These are phyloP conservation scores for Gonioctena quinquepunctata DNA, from an alignment of 1,140 invertebrate species.

Conservation along the genomic window DNA sequence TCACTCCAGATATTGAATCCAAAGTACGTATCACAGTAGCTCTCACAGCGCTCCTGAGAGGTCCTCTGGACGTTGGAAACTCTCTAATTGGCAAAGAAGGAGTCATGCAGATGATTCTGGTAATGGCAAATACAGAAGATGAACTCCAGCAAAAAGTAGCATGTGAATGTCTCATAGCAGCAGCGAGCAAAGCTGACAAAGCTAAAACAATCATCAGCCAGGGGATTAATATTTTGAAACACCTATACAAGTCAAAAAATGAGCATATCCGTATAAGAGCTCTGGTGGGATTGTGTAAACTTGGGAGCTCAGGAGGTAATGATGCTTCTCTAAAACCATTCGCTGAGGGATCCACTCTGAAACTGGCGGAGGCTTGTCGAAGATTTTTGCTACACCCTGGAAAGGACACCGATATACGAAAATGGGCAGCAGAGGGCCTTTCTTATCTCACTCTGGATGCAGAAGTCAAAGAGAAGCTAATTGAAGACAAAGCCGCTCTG, in stretches of 20 bases:
- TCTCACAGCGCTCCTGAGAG: constrained; percentile 87
- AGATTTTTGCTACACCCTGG: constrained; percentile 85
- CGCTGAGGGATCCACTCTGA: constrained; percentile 69
- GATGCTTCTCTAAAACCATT: constrained; percentile 93
- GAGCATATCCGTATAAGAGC: constrained; percentile 89
- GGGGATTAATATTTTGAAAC: constrained; percentile 93
- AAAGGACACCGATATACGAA: constrained; percentile 87
- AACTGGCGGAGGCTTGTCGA: constrained; percentile 83
- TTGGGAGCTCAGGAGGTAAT: constrained; percentile 93
- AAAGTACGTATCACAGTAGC: constrained; percentile 86
- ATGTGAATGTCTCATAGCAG: constrained; percentile 94
- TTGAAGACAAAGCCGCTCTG: constrained; percentile 83
- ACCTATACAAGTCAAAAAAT: constrained; percentile 88
- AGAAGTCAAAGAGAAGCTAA: constrained; percentile 96
- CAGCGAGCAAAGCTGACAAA: constrained; percentile 97
- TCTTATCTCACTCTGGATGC: constrained; percentile 97
- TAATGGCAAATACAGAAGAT: constrained; percentile 89
- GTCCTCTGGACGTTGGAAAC: constrained; percentile 94
- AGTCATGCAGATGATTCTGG: constrained; percentile 94
- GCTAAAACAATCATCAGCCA: constrained; percentile 87
- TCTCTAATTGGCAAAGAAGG: constrained; percentile 88
- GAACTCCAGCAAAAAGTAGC: constrained; percentile 88
- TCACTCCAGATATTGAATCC: constrained; percentile 85
- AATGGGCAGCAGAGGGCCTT: constrained; percentile 97
- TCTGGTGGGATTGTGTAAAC: constrained; percentile 93